These are phyloP conservation scores for Ochlodes sylvanus DNA, from an alignment of 2,888 invertebrate species.

Conservation along the genomic window DNA sequence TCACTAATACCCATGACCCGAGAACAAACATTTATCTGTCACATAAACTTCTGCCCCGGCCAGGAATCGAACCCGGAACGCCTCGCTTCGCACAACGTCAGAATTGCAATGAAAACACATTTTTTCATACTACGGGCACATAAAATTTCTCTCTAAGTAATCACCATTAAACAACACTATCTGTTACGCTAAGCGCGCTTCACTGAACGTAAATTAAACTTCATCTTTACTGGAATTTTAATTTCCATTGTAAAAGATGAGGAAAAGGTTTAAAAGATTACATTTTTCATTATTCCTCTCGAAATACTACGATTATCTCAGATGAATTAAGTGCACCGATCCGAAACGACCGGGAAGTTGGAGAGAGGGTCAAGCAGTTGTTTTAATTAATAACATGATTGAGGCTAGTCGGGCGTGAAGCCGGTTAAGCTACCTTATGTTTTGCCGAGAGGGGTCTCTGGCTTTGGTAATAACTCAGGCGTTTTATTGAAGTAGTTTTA, in stretches of 20 bases:
- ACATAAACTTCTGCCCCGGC: no score
- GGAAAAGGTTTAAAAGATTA: conserved; percentile 2
- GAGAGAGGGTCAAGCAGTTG: not conserved
- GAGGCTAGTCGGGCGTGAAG: not conserved
- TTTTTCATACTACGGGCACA: no score
- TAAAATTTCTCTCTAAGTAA: not conserved
- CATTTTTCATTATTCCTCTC: conserved; percentile 5
- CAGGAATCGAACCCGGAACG: no score
- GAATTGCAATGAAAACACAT: no score
- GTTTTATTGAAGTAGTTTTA: no score
- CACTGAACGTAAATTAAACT: conserved; percentile 1
- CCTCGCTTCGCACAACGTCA: no score
- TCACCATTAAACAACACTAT: not conserved
- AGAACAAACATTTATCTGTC: no score
- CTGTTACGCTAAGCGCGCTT: not conserved
- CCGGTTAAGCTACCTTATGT: not conserved
- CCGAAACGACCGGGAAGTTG: not conserved
- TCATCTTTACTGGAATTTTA: not conserved
- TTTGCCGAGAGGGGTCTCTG: not conserved
- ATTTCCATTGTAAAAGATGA: not conserved
- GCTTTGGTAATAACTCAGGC: no score
- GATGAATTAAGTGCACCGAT: not conserved
- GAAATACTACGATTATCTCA: not conserved
- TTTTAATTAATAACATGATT: conserved; percentile 3
- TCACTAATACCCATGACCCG: no score